phyloP scores from a whole-genome alignment of 2,113 vertebrate species.

The Corythaeola cristata region DNA sequence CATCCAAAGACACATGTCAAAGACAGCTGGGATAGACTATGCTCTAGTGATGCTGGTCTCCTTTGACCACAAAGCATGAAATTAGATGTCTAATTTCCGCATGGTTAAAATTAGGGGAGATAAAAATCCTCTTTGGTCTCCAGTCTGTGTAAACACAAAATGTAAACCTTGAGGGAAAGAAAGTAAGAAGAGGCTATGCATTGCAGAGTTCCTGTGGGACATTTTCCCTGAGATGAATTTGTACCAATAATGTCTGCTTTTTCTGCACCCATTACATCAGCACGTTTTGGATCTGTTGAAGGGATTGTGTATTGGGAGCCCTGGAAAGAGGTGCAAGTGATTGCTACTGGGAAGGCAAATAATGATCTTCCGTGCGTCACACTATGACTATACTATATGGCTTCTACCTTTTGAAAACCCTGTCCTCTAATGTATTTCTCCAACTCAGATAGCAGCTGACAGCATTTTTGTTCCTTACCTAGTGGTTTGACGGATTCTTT shows the following conservation, averaged over 20 bases:
- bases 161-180: background rate
- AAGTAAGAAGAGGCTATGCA: background rate
- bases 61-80: constrained; percentile 60
- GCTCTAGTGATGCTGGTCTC: background rate
- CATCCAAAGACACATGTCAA: constrained; percentile 10
- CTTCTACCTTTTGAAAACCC: background rate
- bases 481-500: background rate
- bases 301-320: background rate
- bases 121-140: constrained; percentile 10
- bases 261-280: background rate
- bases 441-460: background rate
- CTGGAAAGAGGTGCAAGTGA: background rate
- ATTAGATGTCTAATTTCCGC: constrained; percentile 52
- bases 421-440: background rate
- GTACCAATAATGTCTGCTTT: background rate
- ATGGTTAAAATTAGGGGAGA: constrained; percentile 17
- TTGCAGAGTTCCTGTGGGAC: background rate
- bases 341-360: background rate
- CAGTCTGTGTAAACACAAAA: constrained; percentile 14
- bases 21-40: background rate
- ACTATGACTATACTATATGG: background rate
- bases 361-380: background rate
- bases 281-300: background rate
- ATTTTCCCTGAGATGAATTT: background rate
- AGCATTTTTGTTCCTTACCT: background rate